Conservation (phyloP, 2,888 invertebrate species). For the Alviniconcha strummeri region DNA sequence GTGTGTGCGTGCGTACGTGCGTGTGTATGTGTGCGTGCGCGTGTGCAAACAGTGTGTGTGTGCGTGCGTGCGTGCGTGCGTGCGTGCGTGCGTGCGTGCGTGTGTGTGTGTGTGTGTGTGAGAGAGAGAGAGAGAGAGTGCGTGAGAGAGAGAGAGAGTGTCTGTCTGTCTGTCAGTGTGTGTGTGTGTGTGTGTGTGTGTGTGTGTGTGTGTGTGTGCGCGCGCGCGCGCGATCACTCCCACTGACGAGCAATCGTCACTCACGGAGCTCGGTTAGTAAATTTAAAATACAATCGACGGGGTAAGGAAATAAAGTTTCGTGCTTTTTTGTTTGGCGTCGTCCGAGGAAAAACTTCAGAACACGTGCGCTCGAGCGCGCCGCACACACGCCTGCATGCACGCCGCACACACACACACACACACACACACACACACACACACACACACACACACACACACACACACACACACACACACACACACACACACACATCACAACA, state of each 20-base stretch:
- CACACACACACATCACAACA: no score
- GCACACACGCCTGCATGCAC: not conserved
- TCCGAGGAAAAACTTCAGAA: not conserved
- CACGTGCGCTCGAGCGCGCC: not conserved
- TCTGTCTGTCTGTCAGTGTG: no score
- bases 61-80: not conserved
- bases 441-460: constrained; percentile 2
- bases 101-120: not conserved
- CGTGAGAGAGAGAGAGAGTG: no score
- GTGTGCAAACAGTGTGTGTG: no score
- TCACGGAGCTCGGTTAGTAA: not conserved
- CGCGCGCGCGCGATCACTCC: not conserved
- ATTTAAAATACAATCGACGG: not conserved
- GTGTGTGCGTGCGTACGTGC: no score
- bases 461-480: not conserved
- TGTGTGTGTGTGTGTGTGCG: not conserved
- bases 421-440: no score
- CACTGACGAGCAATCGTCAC: not conserved
- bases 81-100: no score
- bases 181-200: no score
- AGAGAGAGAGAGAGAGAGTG: no score
- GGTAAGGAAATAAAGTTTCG: not conserved
- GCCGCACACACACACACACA: not conserved
- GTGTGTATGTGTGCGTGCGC: not conserved
- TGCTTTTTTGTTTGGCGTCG: not conserved